Evolutionary conservation across 2,113 vertebrate genomes (phyloP).

Genomic region (Melospiza melodia): DNA sequence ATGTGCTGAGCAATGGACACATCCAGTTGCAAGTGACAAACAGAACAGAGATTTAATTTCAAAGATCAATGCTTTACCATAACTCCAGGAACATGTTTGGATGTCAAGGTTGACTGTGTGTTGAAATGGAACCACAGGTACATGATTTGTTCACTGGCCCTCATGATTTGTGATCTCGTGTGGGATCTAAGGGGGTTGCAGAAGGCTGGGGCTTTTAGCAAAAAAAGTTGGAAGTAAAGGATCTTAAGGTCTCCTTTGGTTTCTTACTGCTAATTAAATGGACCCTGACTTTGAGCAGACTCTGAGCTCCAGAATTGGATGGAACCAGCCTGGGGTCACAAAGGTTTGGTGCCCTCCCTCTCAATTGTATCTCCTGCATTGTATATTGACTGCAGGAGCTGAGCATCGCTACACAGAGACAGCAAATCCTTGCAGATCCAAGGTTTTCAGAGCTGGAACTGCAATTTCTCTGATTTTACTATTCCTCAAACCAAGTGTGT

Average conservation of each 20-base stretch:
- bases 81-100: background rate
- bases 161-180: background rate
- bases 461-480: too few species aligned
- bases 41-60: background rate
- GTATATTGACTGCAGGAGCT: too few species aligned
- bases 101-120: background rate
- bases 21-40: background rate
- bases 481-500: too few species aligned
- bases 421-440: too few species aligned
- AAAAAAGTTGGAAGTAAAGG: background rate
- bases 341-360: too few species aligned
- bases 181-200: background rate
- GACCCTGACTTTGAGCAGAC: background rate
- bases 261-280: background rate
- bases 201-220: background rate
- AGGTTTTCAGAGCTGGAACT: too few species aligned
- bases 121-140: background rate
- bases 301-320: background rate
- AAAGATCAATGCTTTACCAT: background rate
- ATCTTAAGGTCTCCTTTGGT: background rate
- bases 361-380: too few species aligned
- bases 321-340: background rate
- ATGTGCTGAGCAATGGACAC: background rate
- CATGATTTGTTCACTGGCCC: background rate
- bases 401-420: too few species aligned